Evolutionary conservation across 2,888 invertebrate genomes (phyloP).

Genomic region (Agrochola lychnidis): DNA sequence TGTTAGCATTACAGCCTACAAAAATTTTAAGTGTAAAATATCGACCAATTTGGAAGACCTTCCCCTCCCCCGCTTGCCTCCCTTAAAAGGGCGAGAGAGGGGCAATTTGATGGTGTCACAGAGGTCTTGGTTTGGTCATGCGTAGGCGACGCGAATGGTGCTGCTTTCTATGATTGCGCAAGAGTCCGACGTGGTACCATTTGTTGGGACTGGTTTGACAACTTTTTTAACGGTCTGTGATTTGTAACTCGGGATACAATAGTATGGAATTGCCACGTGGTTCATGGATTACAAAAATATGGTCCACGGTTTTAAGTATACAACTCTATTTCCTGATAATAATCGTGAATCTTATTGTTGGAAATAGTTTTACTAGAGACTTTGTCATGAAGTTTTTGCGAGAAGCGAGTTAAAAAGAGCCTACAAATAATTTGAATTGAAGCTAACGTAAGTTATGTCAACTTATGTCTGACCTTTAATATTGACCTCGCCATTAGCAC

Average conservation of each 20-base stretch:
- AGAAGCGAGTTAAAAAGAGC: conserved; percentile 15
- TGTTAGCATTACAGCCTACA: conserved; percentile 47
- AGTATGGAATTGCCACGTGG: conserved; percentile 28
- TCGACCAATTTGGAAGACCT: conserved; percentile 47
- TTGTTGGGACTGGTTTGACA: conserved; percentile 62
- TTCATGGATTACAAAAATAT: background rate
- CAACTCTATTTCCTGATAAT: background rate
- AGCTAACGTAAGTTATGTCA: background rate
- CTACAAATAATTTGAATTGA: conserved; percentile 18
- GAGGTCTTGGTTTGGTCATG: conserved; percentile 48
- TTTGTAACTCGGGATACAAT: conserved; percentile 46
- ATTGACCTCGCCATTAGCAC: conserved; percentile 27
- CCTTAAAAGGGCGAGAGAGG: conserved; percentile 22
- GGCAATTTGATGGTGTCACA: conserved; percentile 41
- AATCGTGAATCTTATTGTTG: no score
- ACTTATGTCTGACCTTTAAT: conserved; percentile 21
- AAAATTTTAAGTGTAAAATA: conserved; percentile 38
- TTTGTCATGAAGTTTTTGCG: conserved; percentile 6
- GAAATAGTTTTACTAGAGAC: no score
- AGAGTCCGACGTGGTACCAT: conserved; percentile 54
- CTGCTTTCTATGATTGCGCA: conserved; percentile 72
- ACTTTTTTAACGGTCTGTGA: conserved; percentile 57
- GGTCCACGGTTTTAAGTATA: background rate
- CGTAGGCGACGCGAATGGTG: conserved; percentile 67
- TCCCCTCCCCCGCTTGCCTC: background rate